These are phyloP conservation scores for Procambarus virginalis DNA, from an alignment of 1,140 invertebrate species.

Conservation along the genomic window DNA sequence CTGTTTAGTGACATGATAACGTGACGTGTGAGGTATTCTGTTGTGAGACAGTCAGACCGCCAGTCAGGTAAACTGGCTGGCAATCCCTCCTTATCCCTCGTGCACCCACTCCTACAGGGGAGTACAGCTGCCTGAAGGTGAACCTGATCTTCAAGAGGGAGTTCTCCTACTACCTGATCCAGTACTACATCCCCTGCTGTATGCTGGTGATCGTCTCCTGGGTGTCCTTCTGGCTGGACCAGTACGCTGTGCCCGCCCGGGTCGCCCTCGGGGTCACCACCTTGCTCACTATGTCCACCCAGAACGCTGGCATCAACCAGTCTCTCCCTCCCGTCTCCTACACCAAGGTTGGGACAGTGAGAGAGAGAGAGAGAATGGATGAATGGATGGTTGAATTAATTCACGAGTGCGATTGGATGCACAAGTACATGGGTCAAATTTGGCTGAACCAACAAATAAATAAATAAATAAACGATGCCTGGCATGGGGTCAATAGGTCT, in stretches of 20 bases:
- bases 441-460: not conserved
- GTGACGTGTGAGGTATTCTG: too few relatives aligned
- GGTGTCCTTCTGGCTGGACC: slow-evolving; percentile 78
- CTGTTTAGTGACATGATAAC: too few relatives aligned
- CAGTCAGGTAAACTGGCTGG: too few relatives aligned
- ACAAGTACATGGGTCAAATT: too few relatives aligned
- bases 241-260: slow-evolving; percentile 77
- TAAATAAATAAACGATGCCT: too few relatives aligned
- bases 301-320: slow-evolving; percentile 76
- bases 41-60: too few relatives aligned
- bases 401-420: too few relatives aligned
- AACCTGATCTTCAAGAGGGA: slow-evolving; percentile 76
- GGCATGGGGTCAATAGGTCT: too few relatives aligned
- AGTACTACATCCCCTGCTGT: slow-evolving; percentile 80
- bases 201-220: slow-evolving; percentile 79
- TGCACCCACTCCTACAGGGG: slow-evolving; percentile 78
- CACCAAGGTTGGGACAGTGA: slow-evolving; percentile 70
- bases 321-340: slow-evolving; percentile 74
- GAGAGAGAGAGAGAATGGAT: not conserved
- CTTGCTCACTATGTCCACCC: slow-evolving; percentile 78
- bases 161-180: slow-evolving; percentile 77
- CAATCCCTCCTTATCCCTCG: too few relatives aligned
- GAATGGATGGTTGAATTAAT: too few relatives aligned
- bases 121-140: slow-evolving; percentile 86
- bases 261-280: slow-evolving; percentile 78